Evolutionary conservation across 2,888 invertebrate species (phyloP), one percentile per base, ranked within the genome.

Genomic region (Caenorhabditis sp.): DNA sequence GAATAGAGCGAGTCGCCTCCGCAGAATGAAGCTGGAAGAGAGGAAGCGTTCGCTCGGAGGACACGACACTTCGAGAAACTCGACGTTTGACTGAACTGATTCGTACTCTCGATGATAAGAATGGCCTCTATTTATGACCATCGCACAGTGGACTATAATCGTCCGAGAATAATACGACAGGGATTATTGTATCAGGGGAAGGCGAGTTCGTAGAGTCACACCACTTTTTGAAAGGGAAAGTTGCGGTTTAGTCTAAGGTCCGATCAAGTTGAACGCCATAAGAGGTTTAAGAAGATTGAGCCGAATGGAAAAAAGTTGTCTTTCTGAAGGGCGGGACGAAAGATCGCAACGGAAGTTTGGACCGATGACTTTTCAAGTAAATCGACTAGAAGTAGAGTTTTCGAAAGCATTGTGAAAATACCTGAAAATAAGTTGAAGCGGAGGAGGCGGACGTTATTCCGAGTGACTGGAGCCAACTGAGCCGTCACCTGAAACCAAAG

Each of bases 1-100:
- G 32, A 75, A 75, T 30, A 43, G 58, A 3, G 75, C 75, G 9
- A 70, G 68, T 39, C 75, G 75, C 3, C 22, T 75, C 2, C 41
- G 75, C 27, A 35, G 63, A 50, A 35, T 56, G 41, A 74, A 74
- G 24, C 37, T 62, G 8, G 62, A 68, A 32, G 74, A 62, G 43
- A 48, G 9, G 4, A 27, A 35, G 5, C 46, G 39, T 24, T 59
- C 55, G 20, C 17, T 56, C 8, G 43, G 43, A 17, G 20, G 35
- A 22, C 27, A 15, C 17, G 43, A 48, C 22, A 27, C 27, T 0
- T 66, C 66, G 3, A 48, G 56, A 48, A 66, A 66, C 66, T 66
- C 66, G 32, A 58, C 66, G 11, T 52, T 52, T 37, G 52, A 61
- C 35, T 39, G 37, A 59, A 20, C 7, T 41, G 24, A 32, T 30